These are phyloP conservation scores for Enteromius argenteus DNA, from an alignment of 2,797 vertebrate genomes.

Conservation along the genomic window DNA sequence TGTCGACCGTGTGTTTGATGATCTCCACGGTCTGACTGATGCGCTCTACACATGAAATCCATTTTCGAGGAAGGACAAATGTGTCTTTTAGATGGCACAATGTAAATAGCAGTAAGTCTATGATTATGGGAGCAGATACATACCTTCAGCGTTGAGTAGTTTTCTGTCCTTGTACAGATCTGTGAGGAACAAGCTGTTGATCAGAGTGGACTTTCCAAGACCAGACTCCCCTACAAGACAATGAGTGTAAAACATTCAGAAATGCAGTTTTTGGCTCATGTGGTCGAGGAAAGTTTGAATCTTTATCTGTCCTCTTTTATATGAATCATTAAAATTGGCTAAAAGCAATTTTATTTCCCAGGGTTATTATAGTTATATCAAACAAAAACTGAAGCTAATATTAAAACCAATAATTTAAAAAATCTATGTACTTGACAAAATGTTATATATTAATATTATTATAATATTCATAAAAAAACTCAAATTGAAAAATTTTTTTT, in stretches of 20 bases:
- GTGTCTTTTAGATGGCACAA: background rate
- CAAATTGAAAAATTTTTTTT: too few relatives aligned
- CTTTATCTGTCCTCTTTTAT: background rate
- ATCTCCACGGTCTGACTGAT: conserved; percentile 89
- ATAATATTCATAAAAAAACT: too few relatives aligned
- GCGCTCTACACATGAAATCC: conserved; percentile 71
- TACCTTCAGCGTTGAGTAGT: conserved; percentile 61
- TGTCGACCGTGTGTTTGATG: conserved; percentile 87
- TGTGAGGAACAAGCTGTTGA: conserved; percentile 65
- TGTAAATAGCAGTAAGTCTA: background rate
- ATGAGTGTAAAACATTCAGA: background rate
- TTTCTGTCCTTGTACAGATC: conserved; percentile 65
- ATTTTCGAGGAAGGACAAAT: background rate
- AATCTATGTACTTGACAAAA: too few relatives aligned
- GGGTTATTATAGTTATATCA: background rate
- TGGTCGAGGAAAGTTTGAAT: background rate
- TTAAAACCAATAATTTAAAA: too few relatives aligned
- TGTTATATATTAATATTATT: too few relatives aligned
- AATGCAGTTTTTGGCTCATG: background rate
- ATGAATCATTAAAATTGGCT: background rate
- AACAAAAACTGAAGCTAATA: too few relatives aligned
- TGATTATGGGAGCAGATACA: background rate
- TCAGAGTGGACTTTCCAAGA: conserved; percentile 64
- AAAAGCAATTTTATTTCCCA: background rate
- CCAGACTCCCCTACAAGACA: conserved; percentile 60